Base-by-base conservation (phyloP, 2,113 vertebrate species). In the Eira barbara region DNA sequence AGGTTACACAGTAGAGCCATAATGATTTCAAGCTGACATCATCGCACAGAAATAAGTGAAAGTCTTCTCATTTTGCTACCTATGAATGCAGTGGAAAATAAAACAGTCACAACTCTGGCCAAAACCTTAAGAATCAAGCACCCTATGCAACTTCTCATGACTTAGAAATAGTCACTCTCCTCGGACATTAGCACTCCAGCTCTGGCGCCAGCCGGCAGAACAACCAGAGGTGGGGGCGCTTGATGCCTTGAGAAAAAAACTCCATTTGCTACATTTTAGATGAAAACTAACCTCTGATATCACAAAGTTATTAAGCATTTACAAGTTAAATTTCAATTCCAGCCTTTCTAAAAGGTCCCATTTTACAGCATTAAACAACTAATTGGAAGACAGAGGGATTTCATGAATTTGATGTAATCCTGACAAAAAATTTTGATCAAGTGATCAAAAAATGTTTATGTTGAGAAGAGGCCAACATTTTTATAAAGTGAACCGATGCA, bases 301-400 rank as follows among this genome's bases (percentile, higher is more conserved):
- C 57, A 63, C 6, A 74, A 84, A 74, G 49, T 91, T 94, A 80
- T n/a, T 67, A 96, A 94, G 0, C 0, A 25, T 90, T 86, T 14
- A 83, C 31, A 95, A 94, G 25, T 82, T 65, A 96, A 89, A 98
- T 52, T 96, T 86, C 61, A 83, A 95, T 69, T 71, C 92, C 65
- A 69, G 29, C 47, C 55, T 63, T 45, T 84, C 89, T 92, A 47
- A 92, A 74, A 47, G 63, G n/a, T 69, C 63, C 31, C 7, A 29
- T 36, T 93, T 74, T 91, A 61, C 42, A 71, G 1, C 86, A 31
- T 45, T 90, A 78, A 83, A 69, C 61, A 76, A 82, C 23, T 29
- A 67, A 47, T 7, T 39, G 23, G 4, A 76, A 21, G 10, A 8
- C 20, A 6, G 25, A 84, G 29, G 6, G 12, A 52, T 81, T 79